Base-by-base conservation (phyloP, 2,113 vertebrate genomes). In the Cepphus grylle region DNA sequence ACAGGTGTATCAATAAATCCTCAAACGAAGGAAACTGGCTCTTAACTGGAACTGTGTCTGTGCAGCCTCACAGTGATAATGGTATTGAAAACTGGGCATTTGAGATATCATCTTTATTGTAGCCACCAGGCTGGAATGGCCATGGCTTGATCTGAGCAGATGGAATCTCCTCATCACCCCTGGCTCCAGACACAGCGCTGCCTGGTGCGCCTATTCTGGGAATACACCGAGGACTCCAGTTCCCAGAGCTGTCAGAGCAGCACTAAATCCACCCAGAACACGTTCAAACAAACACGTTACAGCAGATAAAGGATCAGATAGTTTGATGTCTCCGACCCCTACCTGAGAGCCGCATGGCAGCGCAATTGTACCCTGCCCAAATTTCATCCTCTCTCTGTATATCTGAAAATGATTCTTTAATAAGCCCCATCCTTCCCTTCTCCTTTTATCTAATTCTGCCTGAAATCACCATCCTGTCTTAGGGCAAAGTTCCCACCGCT, bases 221-320 rank as follows among this genome's bases (percentile, higher is more conserved):
- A 67, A 86, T 8, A 3, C 47, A 8, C 8, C 0, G 0, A 32
- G 42, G 22, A 4, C 19, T 56, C 6, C 0, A 0, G 49, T 72
- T 94, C 94, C 94, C 95, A 92, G 93, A 78, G 89, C 81, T 96
- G 89, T 34, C 84, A 72, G 81, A 67, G 71, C 73, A 56, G 76
- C 78, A 26, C 91, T 19, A 18, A 43, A 55, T 56, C 91, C 91
- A 3, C 22, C 20, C 15, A 85, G 66, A 79, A 15, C 76, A 66
- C 2, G 27, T 81, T 61, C 86, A 71, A 50, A 67, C 78, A 70
- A 38, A 52, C 81, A n/a, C 73, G 4, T 77, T 15, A 12, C 45
- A 70, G 52, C 38, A 86, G 71, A 78, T 38, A 32, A 79, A 72
- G 65, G 78, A 94, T 69, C 81, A 6, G 58, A 81, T 81, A 17